phyloP scores from a whole-genome alignment of 2,113 vertebrate species.

The Illadopsis cleaveri region DNA sequence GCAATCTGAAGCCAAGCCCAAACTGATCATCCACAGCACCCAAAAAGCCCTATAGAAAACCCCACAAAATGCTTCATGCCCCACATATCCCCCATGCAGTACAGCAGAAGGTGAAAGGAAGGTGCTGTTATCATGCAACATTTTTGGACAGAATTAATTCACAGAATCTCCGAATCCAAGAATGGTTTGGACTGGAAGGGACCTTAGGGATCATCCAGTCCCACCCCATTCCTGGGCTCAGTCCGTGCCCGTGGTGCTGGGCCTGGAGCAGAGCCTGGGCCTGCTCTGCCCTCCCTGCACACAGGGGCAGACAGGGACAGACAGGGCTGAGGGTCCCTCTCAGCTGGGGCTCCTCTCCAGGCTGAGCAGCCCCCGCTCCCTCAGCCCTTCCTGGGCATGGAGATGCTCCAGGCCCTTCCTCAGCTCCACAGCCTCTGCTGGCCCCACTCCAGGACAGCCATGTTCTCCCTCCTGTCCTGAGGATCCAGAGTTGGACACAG shows the following conservation, averaged over 20 bases:
- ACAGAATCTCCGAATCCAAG: background rate
- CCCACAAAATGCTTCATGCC: rapidly evolving
- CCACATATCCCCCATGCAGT: background rate
- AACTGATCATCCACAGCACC: background rate
- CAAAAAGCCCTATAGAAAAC: background rate
- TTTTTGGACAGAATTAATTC: background rate
- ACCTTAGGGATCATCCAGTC: background rate
- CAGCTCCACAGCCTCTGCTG: background rate
- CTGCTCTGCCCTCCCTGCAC: background rate
- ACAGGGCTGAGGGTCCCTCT: background rate
- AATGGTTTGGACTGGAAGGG: background rate
- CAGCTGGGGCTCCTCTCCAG: background rate
- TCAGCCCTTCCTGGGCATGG: background rate
- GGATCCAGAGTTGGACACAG: background rate
- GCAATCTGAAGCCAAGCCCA: background rate
- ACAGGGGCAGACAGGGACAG: background rate
- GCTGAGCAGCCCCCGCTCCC: background rate
- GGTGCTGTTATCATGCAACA: background rate
- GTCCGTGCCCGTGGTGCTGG: rapidly evolving
- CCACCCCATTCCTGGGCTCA: no score
- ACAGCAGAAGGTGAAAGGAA: background rate
- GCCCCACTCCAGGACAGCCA: background rate
- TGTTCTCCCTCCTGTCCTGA: background rate
- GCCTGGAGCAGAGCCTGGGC: background rate
- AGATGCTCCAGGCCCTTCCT: background rate